Conservation (phyloP, 2,113 vertebrate species). For the Larimichthys polyactis region DNA sequence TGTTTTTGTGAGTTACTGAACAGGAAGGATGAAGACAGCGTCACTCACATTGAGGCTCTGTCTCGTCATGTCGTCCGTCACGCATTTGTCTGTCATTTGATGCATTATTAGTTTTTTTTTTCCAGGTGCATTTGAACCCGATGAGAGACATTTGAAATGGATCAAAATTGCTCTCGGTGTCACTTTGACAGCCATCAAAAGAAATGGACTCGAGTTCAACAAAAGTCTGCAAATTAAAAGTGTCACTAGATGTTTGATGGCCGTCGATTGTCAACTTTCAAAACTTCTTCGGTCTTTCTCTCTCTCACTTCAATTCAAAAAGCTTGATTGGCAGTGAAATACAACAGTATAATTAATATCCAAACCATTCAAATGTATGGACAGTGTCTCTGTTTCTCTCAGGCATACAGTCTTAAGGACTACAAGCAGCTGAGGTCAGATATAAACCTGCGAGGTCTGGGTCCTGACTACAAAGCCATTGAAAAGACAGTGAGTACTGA, state of each 20-base stretch:
- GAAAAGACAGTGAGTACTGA: conserved; percentile 87
- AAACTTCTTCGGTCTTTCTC: background rate
- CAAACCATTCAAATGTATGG: too few species aligned
- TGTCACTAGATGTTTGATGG: conserved; percentile 4
- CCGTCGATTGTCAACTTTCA: background rate
- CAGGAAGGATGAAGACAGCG: background rate
- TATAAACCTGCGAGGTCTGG: conserved; percentile 88
- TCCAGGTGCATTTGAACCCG: conserved; percentile 5
- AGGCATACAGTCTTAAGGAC: conserved; percentile 81
- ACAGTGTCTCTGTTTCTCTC: background rate
- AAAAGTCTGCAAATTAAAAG: conserved; percentile 12
- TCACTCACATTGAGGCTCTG: conserved; percentile 19
- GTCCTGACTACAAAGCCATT: conserved; percentile 85
- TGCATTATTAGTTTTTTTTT: background rate
- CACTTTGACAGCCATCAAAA: conserved; percentile 12
- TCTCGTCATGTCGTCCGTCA: background rate
- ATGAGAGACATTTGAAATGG: conserved; percentile 18
- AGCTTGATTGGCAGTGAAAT: too few species aligned
- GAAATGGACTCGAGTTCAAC: conserved; percentile 13
- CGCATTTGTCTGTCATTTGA: conserved; percentile 17
- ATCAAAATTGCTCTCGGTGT: conserved; percentile 20
- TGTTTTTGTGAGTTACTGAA: conserved; percentile 25
- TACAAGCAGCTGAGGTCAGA: conserved; percentile 78
- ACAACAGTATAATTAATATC: too few species aligned
- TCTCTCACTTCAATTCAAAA: background rate